Base-by-base conservation (phyloP, 2,888 invertebrate species). In the Penaeus monodon region DNA sequence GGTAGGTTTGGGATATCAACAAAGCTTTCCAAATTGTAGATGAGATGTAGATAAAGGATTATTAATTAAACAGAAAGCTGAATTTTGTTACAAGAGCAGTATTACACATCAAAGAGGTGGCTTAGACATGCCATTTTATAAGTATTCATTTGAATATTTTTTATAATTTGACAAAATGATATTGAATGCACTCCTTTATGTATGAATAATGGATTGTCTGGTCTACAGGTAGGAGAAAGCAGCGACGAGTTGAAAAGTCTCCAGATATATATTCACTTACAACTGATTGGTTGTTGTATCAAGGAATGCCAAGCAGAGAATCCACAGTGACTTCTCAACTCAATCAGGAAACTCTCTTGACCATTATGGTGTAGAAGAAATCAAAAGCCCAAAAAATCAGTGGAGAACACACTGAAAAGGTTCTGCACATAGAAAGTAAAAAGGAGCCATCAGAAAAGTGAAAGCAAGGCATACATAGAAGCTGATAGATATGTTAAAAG, bases 61-160 rank as follows among this genome's bases (percentile, higher is more conserved):
- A 66, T 66, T 88, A 27, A 92, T 96, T 38, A 94, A 91, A 93
- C 94, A 1, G 95, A 95, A 79, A 96, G 97, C 95, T 96, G 88
- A 96, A 95, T 91, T 96, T 93, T 98, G 33, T 92, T 99, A 8
- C 96, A 97, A 92, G 96, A 96, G 8, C 97, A n/a, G 97, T 91
- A 95, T 97, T 84, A 93, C 95, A 33, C 95, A 98, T 92, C 95
- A 94, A 91, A 93, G 95, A 82, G 94, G 94, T 91, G 98, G 99
- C 0, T 95, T 91, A 94, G 95, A 90, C 95, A 97, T 93, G 96
- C 96, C 33, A 92, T 98, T 4, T 92, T 96, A 85, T 94, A 91
- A 89, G 87, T 44, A n/a, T n/a, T 49, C 29, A 38, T 12, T 33
- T 24, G 57, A 78, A n/a, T 70, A 4, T 29, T 66, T 85, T 79